Conservation (phyloP, 2,113 vertebrate genomes). For the Lagenorhynchus albirostris region DNA sequence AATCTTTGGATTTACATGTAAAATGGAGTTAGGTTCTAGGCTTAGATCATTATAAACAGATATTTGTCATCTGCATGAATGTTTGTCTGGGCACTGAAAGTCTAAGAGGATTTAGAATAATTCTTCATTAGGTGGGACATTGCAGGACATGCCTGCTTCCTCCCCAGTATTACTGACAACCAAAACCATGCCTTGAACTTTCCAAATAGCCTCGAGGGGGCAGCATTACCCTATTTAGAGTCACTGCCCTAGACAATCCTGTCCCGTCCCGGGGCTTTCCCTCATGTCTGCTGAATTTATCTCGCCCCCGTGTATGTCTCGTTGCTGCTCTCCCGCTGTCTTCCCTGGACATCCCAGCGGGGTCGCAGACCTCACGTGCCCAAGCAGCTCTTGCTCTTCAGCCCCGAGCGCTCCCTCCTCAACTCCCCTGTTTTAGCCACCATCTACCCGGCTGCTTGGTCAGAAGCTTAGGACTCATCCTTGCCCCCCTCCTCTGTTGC, state of each 20-base stretch:
- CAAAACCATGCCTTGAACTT: not conserved
- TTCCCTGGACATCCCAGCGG: not conserved
- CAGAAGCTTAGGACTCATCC: not conserved
- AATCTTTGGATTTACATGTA: not conserved
- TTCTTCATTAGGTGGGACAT: not conserved
- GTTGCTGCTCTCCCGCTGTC: not conserved
- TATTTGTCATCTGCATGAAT: not conserved
- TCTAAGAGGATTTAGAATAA: not conserved
- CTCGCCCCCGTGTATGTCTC: not conserved
- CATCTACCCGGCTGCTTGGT: not conserved
- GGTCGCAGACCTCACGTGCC: not conserved
- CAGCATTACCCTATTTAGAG: not conserved
- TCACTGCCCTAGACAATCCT: too few relatives aligned
- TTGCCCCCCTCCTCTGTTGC: not conserved
- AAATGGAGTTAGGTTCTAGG: not conserved
- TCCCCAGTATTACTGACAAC: not conserved
- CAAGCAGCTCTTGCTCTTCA: not conserved
- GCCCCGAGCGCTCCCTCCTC: not conserved
- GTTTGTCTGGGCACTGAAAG: not conserved
- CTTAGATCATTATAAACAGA: not conserved
- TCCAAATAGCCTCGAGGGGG: conserved; percentile 18
- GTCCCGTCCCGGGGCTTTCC: not conserved
- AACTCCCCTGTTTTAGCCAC: not conserved
- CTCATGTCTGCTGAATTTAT: rapidly evolving
- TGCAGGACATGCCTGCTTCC: not conserved